phyloP scores from a whole-genome alignment of 2,113 vertebrate species.

The Rallus limicola region DNA sequence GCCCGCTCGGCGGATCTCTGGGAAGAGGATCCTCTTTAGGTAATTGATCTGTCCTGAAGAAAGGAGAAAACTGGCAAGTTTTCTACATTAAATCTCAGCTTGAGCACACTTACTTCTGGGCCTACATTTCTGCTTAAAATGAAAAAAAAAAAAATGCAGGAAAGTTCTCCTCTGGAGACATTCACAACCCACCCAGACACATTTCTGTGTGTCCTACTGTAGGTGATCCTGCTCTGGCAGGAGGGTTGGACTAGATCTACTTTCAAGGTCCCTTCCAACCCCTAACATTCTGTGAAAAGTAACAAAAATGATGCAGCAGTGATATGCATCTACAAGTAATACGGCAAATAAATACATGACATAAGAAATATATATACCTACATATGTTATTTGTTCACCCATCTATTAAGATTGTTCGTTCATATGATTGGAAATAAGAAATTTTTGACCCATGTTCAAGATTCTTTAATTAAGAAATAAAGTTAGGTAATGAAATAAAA shows the following conservation, averaged over 20 bases:
- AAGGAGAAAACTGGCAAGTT: background rate
- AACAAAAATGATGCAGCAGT: background rate
- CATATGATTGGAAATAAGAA: background rate
- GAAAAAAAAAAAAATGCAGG: background rate
- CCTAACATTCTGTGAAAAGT: too few relatives aligned
- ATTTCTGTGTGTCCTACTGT: too few relatives aligned
- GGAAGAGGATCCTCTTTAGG: conserved; percentile 94
- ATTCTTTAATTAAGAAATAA: background rate
- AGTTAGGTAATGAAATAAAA: background rate
- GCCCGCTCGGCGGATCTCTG: conserved; percentile 84
- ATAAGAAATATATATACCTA: background rate
- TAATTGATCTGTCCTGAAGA: conserved; percentile 70
- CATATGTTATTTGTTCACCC: background rate
- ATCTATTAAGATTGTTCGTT: background rate
- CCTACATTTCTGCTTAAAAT: background rate
- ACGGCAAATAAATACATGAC: background rate
- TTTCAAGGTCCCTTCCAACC: too few relatives aligned
- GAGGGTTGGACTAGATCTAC: too few relatives aligned
- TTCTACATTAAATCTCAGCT: background rate
- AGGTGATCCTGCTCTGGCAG: too few relatives aligned
- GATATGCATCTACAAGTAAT: background rate
- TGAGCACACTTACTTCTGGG: background rate
- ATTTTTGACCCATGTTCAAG: background rate
- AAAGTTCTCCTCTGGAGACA: background rate
- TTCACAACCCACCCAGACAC: too few relatives aligned